phyloP scores from a whole-genome alignment of 2,888 invertebrate species.

The Pharmacophagus antenor region DNA sequence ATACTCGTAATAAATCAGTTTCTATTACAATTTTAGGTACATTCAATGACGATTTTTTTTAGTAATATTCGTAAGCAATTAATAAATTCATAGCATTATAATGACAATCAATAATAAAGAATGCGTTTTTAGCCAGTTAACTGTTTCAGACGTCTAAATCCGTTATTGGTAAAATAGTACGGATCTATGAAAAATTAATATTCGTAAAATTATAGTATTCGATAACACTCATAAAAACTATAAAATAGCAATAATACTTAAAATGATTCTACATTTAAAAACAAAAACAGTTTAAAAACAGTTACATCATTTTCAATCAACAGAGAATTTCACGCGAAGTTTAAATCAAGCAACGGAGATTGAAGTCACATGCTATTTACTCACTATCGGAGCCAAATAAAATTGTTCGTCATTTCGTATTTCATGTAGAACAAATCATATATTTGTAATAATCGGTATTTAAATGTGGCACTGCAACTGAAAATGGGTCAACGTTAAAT shows the following conservation, averaged over 20 bases:
- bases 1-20: too few species aligned
- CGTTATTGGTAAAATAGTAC: too few species aligned
- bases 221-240: too few species aligned
- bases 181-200: too few species aligned
- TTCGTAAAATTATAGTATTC: too few species aligned
- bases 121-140: too few species aligned
- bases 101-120: too few species aligned
- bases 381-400: slow-evolving; percentile 22
- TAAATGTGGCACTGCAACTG: neutral
- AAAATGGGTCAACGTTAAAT: neutral
- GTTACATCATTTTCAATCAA: neutral
- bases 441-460: neutral
- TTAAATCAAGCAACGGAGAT: slow-evolving; percentile 22
- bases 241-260: neutral
- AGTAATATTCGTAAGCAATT: too few species aligned
- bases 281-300: neutral
- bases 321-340: neutral
- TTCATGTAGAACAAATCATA: neutral
- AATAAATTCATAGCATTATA: too few species aligned
- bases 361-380: slow-evolving; percentile 23
- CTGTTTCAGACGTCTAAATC: too few species aligned
- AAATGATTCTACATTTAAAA: neutral
- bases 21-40: too few species aligned
- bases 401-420: slow-evolving; percentile 17
- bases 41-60: too few species aligned